phyloP scores from a whole-genome alignment of 2,888 invertebrate species.

The Drosophila paranaensis region DNA sequence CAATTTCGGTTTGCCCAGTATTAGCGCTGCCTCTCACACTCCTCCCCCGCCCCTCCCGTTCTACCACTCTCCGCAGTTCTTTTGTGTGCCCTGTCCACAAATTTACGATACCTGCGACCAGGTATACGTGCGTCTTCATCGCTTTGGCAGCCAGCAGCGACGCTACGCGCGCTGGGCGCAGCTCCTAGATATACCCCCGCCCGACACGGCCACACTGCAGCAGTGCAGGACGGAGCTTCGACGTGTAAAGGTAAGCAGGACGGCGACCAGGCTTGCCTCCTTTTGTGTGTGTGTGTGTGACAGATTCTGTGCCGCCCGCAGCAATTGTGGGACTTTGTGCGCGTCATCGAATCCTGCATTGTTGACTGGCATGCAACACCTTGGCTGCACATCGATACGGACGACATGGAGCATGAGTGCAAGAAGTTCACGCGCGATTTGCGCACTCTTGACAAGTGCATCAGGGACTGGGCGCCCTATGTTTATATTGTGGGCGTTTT shows the following conservation, averaged over 20 bases:
- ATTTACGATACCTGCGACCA: constrained; percentile 90
- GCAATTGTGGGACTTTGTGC: constrained; percentile 96
- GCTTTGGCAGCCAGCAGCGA: constrained; percentile 89
- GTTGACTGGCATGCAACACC: constrained; percentile 97
- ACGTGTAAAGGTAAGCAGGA: constrained; percentile 88
- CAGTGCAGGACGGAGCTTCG: constrained; percentile 91
- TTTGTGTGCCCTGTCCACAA: constrained; percentile 88
- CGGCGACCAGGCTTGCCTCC: not conserved
- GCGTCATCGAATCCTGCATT: constrained; percentile 92
- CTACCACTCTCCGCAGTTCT: constrained; percentile 85
- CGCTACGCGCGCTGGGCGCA: constrained; percentile 90
- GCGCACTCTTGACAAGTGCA: constrained; percentile 92
- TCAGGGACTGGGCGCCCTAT: constrained; percentile 93
- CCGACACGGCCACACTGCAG: constrained; percentile 92
- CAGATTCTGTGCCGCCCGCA: constrained; percentile 71
- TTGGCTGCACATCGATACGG: constrained; percentile 97
- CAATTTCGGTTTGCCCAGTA: constrained; percentile 3
- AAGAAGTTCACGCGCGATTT: constrained; percentile 96
- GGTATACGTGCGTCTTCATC: constrained; percentile 88
- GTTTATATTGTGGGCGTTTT: constrained; percentile 91
- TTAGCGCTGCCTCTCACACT: not conserved
- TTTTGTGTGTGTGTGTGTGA: constrained; percentile 10
- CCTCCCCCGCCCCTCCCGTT: not conserved
- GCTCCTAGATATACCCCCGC: constrained; percentile 93
- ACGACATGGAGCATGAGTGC: constrained; percentile 97